A percentile compares a stretch with the other conserved stretches of the same genome.
These are phyloP conservation scores for Drosophila eugracilis DNA, from an alignment of 1,140 invertebrate species.

Conservation along the genomic window DNA sequence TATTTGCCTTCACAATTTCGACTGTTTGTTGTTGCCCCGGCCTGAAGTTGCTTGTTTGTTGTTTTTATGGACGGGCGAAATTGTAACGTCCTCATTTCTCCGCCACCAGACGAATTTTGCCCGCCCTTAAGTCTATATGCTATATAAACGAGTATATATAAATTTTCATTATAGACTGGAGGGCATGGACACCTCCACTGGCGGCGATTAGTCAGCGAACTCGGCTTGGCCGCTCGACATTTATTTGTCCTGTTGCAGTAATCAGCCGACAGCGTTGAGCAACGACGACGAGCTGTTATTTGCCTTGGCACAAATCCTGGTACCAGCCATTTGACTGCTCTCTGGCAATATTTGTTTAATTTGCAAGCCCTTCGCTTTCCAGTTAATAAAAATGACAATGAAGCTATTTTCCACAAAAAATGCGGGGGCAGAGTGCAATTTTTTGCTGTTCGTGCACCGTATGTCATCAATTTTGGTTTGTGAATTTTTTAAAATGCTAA, in stretches of 20 bases:
- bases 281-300: slow-evolving; percentile 47
- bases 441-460: slow-evolving; percentile 10
- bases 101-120: background rate
- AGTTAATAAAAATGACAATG: slow-evolving; percentile 82
- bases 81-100: slow-evolving; percentile 36
- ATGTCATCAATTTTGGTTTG: slow-evolving; percentile 77
- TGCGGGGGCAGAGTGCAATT: slow-evolving; percentile 18
- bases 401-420: slow-evolving; percentile 47
- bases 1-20: slow-evolving; percentile 75
- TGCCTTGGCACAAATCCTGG: slow-evolving; percentile 73
- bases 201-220: slow-evolving; percentile 65
- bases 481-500: slow-evolving; percentile 80
- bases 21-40: slow-evolving; percentile 54
- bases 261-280: slow-evolving; percentile 52
- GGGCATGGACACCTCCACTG: slow-evolving; percentile 48
- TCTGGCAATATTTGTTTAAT: slow-evolving; percentile 80
- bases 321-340: slow-evolving; percentile 59
- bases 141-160: slow-evolving; percentile 45
- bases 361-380: slow-evolving; percentile 60
- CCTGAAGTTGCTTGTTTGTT: slow-evolving; percentile 61
- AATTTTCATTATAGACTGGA: slow-evolving; percentile 60
- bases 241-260: slow-evolving; percentile 73
- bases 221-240: background rate
- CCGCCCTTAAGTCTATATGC: slow-evolving; percentile 17
- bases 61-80: slow-evolving; percentile 51